Evolutionary conservation across 64 coral and sea anemone species (phyloP).

Genomic region (Stichodactyla mertensii): DNA sequence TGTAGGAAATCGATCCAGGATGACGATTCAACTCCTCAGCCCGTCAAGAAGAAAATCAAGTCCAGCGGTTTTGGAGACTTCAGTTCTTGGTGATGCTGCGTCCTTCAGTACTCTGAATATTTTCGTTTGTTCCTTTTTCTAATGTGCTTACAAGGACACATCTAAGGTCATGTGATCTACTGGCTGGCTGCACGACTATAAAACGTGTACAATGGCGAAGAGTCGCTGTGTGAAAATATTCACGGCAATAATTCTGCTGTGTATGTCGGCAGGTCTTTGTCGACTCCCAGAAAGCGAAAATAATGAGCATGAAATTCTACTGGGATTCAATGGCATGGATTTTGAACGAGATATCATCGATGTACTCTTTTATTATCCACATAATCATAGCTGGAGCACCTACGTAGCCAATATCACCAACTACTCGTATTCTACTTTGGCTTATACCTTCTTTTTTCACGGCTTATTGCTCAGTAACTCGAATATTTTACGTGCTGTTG

Average conservation of each 20-base stretch:
- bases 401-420: background rate
- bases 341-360: background rate
- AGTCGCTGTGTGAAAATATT: background rate
- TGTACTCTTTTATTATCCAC: background rate
- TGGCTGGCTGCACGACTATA: background rate
- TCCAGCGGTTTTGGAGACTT: conserved; percentile 1
- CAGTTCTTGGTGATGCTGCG: conserved; percentile 3
- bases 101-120: too few species aligned
- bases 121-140: background rate
- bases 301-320: background rate
- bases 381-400: background rate
- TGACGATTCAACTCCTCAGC: background rate
- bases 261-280: background rate
- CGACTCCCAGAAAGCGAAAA: background rate
- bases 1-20: conserved; percentile 4
- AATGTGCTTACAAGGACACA: background rate
- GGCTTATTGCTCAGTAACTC: background rate
- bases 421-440: background rate
- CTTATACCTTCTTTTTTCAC: background rate
- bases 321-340: background rate
- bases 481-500: background rate
- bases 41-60: conserved; percentile 3
- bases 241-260: background rate
- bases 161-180: background rate
- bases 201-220: background rate